Conservation (phyloP, 2,113 vertebrate genomes). For the Ophthalmolycus amberensis region DNA sequence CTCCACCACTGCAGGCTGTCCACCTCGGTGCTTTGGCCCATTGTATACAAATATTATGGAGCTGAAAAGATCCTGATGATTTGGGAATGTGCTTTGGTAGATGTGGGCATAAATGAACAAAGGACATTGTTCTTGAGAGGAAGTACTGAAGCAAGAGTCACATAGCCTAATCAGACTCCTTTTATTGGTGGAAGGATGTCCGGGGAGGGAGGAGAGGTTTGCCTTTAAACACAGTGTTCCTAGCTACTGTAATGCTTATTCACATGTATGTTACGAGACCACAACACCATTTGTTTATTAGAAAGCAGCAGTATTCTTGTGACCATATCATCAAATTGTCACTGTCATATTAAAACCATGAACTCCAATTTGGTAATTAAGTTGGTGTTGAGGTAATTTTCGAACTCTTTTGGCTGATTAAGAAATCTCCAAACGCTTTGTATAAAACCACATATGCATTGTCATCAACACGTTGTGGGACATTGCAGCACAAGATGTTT, state of each 20-base stretch:
- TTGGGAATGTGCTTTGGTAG: conserved; percentile 13
- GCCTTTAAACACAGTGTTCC: neutral
- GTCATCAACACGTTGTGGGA: too few species aligned
- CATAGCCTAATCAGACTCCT: conserved; percentile 14
- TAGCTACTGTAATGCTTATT: neutral
- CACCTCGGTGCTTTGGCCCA: neutral
- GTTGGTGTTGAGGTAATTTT: too few species aligned
- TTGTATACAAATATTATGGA: neutral
- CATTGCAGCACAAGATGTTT: too few species aligned
- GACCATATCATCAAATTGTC: neutral
- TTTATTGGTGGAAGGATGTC: conserved; percentile 43
- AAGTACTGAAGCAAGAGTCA: conserved; percentile 22
- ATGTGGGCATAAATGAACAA: conserved; percentile 39
- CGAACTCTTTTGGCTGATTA: too few species aligned
- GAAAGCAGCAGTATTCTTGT: neutral
- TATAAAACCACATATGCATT: too few species aligned
- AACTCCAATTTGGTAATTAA: too few species aligned
- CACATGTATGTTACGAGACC: neutral
- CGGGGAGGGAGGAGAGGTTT: neutral
- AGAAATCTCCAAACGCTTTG: neutral
- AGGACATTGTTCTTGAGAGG: conserved; percentile 42
- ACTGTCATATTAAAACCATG: too few species aligned
- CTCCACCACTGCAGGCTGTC: neutral
- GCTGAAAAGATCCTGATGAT: conserved; percentile 17
- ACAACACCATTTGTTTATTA: neutral